Percentiles rank a stretch among this genome's conserved stretches.
These are phyloP conservation scores for Actinia tenebrosa DNA, from an alignment of 64 coral and sea anemone species.

Conservation along the genomic window DNA sequence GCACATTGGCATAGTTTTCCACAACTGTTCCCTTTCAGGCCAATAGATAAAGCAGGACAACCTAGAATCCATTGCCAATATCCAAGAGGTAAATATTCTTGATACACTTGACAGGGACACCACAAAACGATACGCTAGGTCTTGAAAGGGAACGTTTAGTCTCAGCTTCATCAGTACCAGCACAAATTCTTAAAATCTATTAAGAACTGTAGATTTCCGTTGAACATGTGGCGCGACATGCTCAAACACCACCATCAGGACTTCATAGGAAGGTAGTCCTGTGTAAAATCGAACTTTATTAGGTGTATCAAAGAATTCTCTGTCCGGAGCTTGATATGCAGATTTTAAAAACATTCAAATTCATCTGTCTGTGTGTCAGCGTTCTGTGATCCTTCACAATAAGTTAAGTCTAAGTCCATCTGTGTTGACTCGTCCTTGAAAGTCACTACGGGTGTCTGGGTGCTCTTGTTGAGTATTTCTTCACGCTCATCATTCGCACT, in stretches of 20 bases:
- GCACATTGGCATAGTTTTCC: no score
- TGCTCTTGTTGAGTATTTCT: conserved; percentile 25
- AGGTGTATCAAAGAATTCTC: conserved; percentile 31
- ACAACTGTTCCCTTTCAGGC: no score
- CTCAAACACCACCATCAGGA: conserved; percentile 41
- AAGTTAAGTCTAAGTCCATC: not conserved
- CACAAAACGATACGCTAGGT: no score
- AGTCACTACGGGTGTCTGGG: not conserved
- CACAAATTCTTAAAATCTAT: conserved; percentile 48
- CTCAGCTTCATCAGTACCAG: not conserved
- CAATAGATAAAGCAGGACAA: no score
- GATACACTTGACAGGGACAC: no score
- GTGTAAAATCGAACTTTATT: conserved; percentile 44
- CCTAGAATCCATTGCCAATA: no score
- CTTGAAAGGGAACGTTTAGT: no score
- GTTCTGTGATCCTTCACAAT: not conserved
- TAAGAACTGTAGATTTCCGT: conserved; percentile 1
- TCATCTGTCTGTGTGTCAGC: conserved; percentile 44
- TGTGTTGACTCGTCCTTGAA: not conserved
- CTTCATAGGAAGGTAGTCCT: conserved; percentile 30
- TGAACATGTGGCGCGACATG: conserved; percentile 28
- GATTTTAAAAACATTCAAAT: conserved; percentile 28
- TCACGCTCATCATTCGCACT: not conserved
- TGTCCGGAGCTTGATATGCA: conserved; percentile 30
- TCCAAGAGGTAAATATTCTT: no score